phyloP scores from a whole-genome alignment of 1,140 invertebrate species.

The Eriosoma lanigerum region DNA sequence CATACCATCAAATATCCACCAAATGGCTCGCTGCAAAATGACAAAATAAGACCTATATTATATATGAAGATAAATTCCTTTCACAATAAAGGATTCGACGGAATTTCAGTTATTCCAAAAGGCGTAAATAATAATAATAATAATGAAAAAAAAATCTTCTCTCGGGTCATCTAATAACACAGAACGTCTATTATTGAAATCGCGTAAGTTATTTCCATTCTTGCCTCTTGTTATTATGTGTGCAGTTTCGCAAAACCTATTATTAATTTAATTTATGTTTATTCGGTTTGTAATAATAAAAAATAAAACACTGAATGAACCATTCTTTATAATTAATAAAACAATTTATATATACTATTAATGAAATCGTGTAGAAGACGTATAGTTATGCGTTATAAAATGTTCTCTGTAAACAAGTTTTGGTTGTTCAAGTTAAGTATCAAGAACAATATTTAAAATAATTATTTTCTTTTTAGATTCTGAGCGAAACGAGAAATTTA shows the following conservation, averaged over 20 bases:
- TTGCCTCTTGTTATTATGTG: background rate
- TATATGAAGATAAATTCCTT: conserved; percentile 22
- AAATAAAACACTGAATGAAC: background rate
- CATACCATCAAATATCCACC: background rate
- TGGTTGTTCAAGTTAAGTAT: background rate
- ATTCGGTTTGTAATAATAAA: background rate
- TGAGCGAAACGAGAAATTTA: too few relatives aligned
- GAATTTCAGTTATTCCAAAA: conserved; percentile 24
- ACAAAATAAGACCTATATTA: conserved; percentile 3
- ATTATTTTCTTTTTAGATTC: background rate
- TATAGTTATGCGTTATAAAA: background rate
- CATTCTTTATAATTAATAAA: background rate
- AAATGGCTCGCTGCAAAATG: background rate
- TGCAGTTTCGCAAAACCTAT: background rate
- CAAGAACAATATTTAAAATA: background rate
- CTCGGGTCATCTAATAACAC: conserved; percentile 9
- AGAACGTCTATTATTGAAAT: conserved; percentile 34
- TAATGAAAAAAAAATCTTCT: background rate
- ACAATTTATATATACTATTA: background rate
- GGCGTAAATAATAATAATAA: background rate
- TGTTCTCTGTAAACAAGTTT: background rate
- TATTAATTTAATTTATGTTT: background rate
- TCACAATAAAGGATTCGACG: background rate
- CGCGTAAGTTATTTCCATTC: conserved; percentile 9
- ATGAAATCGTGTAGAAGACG: background rate